phyloP scores from a whole-genome alignment of 2,888 invertebrate species.

The Masnerella sp. region DNA sequence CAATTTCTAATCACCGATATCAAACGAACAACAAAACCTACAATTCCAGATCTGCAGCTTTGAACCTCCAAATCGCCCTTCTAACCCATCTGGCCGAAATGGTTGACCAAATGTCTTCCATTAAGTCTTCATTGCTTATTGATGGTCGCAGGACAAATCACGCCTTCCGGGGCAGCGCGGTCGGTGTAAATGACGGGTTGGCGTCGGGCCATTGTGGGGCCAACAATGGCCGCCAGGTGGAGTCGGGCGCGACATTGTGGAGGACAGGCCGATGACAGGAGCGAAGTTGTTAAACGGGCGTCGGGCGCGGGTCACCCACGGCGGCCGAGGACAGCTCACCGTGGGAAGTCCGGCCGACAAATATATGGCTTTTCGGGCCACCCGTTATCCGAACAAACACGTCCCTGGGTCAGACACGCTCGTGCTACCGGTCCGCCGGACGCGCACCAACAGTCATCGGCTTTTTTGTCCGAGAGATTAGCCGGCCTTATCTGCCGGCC shows the following conservation, averaged over 20 bases:
- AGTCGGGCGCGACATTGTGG: slow-evolving; percentile 35
- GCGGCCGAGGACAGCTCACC: slow-evolving; percentile 72
- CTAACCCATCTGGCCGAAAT: too few relatives aligned
- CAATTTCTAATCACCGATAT: too few relatives aligned
- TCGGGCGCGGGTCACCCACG: slow-evolving; percentile 69
- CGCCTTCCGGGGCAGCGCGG: too few relatives aligned
- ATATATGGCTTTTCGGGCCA: slow-evolving; percentile 72
- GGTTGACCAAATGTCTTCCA: too few relatives aligned
- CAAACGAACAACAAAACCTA: too few relatives aligned
- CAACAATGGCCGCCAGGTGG: slow-evolving; percentile 38
- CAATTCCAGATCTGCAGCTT: too few relatives aligned
- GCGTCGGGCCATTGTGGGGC: slow-evolving; percentile 30
- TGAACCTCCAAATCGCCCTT: too few relatives aligned
- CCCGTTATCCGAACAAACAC: slow-evolving; percentile 66
- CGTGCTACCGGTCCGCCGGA: slow-evolving; percentile 53
- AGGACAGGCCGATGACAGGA: slow-evolving; percentile 69
- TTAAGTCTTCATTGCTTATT: too few relatives aligned
- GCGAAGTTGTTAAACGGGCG: slow-evolving; percentile 70
- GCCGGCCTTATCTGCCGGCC: slow-evolving; percentile 12
- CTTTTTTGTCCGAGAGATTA: slow-evolving; percentile 9
- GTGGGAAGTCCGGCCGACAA: slow-evolving; percentile 70
- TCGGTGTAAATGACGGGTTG: too few relatives aligned
- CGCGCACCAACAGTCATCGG: slow-evolving; percentile 42
- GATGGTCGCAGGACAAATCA: too few relatives aligned
- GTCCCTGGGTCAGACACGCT: slow-evolving; percentile 51